Evolutionary conservation across 2,888 invertebrate genomes (phyloP), one percentile per base, ranked within the genome.

Genomic region (Euspilapteryx auroguttella): DNA sequence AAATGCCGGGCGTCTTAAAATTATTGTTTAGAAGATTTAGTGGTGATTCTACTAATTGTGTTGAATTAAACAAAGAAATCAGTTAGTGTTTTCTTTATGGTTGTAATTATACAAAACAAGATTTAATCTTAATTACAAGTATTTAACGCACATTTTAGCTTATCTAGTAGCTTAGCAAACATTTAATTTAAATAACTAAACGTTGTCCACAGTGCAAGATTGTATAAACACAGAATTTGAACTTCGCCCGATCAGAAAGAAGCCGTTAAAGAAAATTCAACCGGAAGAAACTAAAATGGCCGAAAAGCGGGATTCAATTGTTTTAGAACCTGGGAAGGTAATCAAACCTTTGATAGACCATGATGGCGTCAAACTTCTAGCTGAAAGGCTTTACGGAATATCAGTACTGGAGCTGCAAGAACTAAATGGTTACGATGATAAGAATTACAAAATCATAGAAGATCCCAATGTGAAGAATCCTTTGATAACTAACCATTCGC

Each of bases 391-490:
- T 1, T 90, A 85, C 47, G 86, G 85, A 1, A 61, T 88, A 14
- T 64, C 75, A 1, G 81, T 81, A 2, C 47, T 55, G 1, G 69
- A 66, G 20, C 64, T 87, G 12, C 58, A 49, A 1, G 83, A 86
- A 43, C 62, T 90, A 4, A 82, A 86, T 36, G 85, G 86, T 2
- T 91, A 89, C 46, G 90, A 90, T 43, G 91, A 92, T 54, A 82
- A 79, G 52, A 91, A 90, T 59, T 89, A 81, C 54, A 81, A 79
- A 44, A 64, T 90, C 8, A 49, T 62, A 1, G 85, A 85, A 35
- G 73, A 75, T 7, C 66, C 75, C 0, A 76, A 77, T 33, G 69
- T 79, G 33, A 77, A 79, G 47, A 86, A 86, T 54, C 79, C 82
- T 0, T 45, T 84, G 12, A 79, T 83, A 33, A 61, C 73, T 0